Percentiles rank a stretch among this genome's conserved stretches.
phyloP scores from a whole-genome alignment of 2,797 vertebrate species.

The Dromococcyx pavoninus region DNA sequence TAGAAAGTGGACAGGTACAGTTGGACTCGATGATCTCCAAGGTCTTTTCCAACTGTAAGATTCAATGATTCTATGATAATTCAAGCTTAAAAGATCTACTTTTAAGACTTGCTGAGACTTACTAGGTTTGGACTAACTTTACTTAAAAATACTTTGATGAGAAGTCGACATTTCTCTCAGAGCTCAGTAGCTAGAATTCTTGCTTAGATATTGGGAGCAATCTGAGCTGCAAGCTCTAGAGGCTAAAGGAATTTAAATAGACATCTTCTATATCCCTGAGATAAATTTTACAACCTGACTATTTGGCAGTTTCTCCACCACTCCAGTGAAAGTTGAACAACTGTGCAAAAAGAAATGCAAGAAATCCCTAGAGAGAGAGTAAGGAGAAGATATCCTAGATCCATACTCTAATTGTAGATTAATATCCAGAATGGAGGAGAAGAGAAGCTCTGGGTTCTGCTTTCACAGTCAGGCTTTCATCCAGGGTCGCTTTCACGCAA shows the following conservation, averaged over 20 bases:
- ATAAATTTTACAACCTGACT: accelerated
- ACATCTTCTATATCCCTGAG: background rate
- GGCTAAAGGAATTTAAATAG: background rate
- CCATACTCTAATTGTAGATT: background rate
- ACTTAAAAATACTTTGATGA: background rate
- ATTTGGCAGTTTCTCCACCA: background rate
- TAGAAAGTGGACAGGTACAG: too few relatives aligned
- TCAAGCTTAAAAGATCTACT: background rate
- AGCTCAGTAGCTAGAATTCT: background rate
- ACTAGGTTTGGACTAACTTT: background rate
- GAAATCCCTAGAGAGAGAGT: background rate
- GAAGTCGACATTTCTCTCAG: background rate
- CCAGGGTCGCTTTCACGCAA: background rate
- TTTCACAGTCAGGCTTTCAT: background rate
- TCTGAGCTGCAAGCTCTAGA: background rate
- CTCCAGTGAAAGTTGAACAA: background rate
- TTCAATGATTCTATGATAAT: too few relatives aligned
- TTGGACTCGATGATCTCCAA: too few relatives aligned
- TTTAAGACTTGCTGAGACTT: background rate
- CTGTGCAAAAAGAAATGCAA: background rate
- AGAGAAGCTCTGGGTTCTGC: background rate
- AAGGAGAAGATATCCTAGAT: background rate
- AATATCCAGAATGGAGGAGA: background rate
- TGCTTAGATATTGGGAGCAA: background rate
- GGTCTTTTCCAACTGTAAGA: too few relatives aligned